phyloP scores from a whole-genome alignment of 2,888 invertebrate species.

The Lacanobia oleracea region DNA sequence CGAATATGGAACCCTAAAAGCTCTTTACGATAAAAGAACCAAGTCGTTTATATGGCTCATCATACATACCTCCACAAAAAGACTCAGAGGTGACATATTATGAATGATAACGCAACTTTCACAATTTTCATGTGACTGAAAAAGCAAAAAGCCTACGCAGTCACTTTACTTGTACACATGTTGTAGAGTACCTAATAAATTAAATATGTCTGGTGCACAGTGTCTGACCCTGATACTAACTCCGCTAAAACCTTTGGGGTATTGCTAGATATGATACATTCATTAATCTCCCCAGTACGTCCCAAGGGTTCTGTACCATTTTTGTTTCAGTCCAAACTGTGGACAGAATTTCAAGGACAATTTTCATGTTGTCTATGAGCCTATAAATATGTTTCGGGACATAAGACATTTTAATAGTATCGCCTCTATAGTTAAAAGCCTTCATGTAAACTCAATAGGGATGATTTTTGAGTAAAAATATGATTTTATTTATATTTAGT shows the following conservation, averaged over 20 bases:
- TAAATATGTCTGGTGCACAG: slow-evolving; percentile 18
- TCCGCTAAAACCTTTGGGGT: slow-evolving; percentile 27
- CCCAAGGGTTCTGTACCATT: slow-evolving; percentile 50
- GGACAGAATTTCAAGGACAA: slow-evolving; percentile 27
- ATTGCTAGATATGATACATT: slow-evolving; percentile 39
- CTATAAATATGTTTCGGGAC: neutral
- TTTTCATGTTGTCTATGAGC: slow-evolving; percentile 5
- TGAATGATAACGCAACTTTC: neutral
- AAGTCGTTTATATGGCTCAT: neutral
- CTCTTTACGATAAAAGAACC: too few species aligned
- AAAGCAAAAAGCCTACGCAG: neutral
- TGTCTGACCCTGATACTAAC: slow-evolving; percentile 42
- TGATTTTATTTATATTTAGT: too few species aligned
- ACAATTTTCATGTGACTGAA: neutral
- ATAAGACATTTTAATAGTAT: too few species aligned
- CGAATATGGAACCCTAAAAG: too few species aligned
- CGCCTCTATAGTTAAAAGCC: too few species aligned
- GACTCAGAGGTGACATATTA: neutral
- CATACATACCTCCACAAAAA: neutral
- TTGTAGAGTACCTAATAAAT: slow-evolving; percentile 20
- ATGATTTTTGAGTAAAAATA: too few species aligned
- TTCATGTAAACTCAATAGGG: too few species aligned
- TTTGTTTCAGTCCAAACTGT: slow-evolving; percentile 39
- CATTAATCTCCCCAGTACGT: slow-evolving; percentile 39
- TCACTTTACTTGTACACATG: neutral